Evolutionary conservation across 1,140 invertebrate genomes (phyloP).

Genomic region (Musca vetustissima): DNA sequence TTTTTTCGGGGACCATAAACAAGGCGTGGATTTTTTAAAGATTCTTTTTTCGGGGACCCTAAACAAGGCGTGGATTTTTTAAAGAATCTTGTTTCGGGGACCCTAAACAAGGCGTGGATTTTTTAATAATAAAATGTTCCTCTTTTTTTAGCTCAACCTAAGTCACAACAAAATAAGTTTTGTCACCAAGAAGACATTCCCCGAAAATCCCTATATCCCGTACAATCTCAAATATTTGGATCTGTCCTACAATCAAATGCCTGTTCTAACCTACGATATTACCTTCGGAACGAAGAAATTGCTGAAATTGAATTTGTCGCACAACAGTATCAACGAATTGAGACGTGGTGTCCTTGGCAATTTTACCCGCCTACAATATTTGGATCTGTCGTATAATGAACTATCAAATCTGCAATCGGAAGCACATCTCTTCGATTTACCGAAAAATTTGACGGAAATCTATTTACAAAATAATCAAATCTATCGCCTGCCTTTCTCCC

Average conservation of each 20-base stretch:
- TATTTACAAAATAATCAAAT: constrained; percentile 70
- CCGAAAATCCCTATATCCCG: constrained; percentile 80
- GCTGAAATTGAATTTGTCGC: constrained; percentile 71
- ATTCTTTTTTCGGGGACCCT: too few species aligned
- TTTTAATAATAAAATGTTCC: too few species aligned
- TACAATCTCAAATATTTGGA: constrained; percentile 80
- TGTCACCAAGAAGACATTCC: constrained; percentile 81
- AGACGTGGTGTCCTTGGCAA: constrained; percentile 77
- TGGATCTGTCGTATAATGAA: constrained; percentile 80
- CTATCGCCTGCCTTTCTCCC: constrained; percentile 62
- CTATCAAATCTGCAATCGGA: constrained; percentile 65
- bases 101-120: too few species aligned
- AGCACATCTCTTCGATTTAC: constrained; percentile 65
- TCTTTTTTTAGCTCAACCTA: constrained; percentile 66
- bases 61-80: too few species aligned
- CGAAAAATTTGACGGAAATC: constrained; percentile 68
- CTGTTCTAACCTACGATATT: constrained; percentile 78
- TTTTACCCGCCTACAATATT: constrained; percentile 67
- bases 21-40: too few species aligned
- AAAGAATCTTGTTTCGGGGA: too few species aligned
- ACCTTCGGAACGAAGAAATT: constrained; percentile 75
- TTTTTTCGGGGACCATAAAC: too few species aligned
- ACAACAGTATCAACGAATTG: constrained; percentile 82
- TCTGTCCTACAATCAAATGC: constrained; percentile 82
- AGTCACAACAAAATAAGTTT: constrained; percentile 85